Conservation (phyloP, 2,797 vertebrate genomes). For the Spinus olivaceus region DNA sequence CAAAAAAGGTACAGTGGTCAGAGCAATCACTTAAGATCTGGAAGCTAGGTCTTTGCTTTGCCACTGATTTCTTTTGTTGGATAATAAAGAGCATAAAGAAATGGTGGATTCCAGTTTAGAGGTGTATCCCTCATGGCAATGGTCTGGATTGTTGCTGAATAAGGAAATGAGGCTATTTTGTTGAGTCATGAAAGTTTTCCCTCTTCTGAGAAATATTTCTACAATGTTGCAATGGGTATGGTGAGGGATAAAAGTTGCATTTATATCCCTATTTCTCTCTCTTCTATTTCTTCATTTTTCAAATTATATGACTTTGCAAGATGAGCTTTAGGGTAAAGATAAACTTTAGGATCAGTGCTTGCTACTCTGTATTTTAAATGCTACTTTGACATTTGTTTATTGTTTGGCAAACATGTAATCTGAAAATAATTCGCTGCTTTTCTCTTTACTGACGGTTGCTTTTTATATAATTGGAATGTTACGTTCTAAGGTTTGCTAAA, state of each 20-base stretch:
- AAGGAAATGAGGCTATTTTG: background rate
- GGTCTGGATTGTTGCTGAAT: background rate
- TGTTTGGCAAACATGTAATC: background rate
- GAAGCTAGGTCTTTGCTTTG: background rate
- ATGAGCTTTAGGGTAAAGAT: background rate
- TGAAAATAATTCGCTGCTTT: background rate
- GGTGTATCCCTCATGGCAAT: background rate
- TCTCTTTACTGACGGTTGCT: background rate
- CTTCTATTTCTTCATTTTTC: background rate
- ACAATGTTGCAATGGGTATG: background rate
- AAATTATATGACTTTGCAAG: background rate
- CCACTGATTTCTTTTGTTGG: background rate
- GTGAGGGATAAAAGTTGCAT: background rate
- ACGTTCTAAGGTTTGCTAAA: background rate
- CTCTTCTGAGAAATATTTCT: background rate
- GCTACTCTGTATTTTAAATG: background rate
- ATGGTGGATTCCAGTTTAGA: background rate
- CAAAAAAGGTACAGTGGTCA: background rate
- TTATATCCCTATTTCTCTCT: background rate
- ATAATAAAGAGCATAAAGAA: background rate
- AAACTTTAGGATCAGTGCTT: background rate
- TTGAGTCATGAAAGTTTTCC: background rate
- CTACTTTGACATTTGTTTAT: background rate
- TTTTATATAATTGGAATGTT: background rate
- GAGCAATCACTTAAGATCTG: background rate